Conservation (phyloP, 1,140 invertebrate genomes). For the Sitophilus oryzae region DNA sequence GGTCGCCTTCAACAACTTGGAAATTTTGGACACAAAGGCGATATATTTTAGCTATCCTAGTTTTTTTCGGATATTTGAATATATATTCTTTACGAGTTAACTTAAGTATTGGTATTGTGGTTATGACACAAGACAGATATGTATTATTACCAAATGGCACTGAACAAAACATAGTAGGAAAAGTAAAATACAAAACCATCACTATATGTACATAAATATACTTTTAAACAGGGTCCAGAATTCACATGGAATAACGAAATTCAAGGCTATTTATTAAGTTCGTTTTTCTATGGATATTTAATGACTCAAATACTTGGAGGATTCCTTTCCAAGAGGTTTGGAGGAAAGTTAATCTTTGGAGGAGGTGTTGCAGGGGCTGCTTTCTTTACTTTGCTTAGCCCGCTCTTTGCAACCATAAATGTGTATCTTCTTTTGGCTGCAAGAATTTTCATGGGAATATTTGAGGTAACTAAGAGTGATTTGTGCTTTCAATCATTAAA, state of each 20-base stretch:
- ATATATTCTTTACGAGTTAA: conserved; percentile 82
- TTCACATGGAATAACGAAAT: conserved; percentile 74
- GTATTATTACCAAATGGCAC: conserved; percentile 53
- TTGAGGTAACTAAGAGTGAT: conserved; percentile 66
- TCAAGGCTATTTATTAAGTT: conserved; percentile 73
- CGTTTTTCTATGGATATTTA: conserved; percentile 80
- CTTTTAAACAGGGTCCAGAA: conserved; percentile 45
- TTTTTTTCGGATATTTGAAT: conserved; percentile 83
- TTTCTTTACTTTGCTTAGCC: conserved; percentile 75
- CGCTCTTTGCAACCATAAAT: conserved; percentile 63
- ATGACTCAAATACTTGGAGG: conserved; percentile 60
- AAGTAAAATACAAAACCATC: neutral
- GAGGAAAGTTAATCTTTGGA: conserved; percentile 65
- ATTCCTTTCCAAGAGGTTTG: conserved; percentile 49
- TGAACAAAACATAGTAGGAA: conserved; percentile 46
- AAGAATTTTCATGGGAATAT: conserved; percentile 78
- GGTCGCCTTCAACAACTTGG: too few species aligned
- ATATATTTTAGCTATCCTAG: conserved; percentile 66
- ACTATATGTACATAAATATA: neutral
- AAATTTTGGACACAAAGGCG: conserved; percentile 62
- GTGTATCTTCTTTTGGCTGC: conserved; percentile 64
- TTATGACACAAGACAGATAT: conserved; percentile 67
- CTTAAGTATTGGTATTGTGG: conserved; percentile 80
- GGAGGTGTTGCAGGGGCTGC: conserved; percentile 75
- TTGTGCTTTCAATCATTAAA: neutral